A percentile compares a stretch with the other conserved stretches of the same genome.
Evolutionary conservation across 2,113 vertebrate species (phyloP).

Genomic region (Cyrtonyx montezumae): DNA sequence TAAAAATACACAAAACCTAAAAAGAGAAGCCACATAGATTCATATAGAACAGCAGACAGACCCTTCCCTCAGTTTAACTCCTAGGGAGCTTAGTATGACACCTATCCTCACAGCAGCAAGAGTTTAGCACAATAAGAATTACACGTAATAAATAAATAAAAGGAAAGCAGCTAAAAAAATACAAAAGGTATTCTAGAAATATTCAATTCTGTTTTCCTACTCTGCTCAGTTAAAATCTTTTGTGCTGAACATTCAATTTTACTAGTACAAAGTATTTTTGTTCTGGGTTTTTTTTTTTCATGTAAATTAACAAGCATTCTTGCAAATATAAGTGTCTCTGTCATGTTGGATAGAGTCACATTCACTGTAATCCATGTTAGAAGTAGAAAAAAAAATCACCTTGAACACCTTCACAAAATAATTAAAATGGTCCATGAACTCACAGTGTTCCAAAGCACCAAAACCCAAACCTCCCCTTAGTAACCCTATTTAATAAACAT

Average conservation of each 20-base stretch:
- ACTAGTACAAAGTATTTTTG: neutral
- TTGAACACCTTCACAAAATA: neutral
- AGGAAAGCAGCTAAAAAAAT: neutral
- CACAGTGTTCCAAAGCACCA: neutral
- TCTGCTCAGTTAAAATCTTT: neutral
- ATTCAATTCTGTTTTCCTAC: neutral
- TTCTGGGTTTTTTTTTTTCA: neutral
- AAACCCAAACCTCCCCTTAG: neutral
- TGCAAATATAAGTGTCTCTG: neutral
- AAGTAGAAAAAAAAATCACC: neutral
- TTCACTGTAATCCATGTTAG: neutral
- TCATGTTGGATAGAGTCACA: neutral
- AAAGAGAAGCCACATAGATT: neutral
- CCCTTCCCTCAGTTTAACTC: neutral
- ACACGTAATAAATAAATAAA: neutral
- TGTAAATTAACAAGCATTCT: neutral
- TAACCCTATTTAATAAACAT: neutral
- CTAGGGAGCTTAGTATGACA: neutral
- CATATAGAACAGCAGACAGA: neutral
- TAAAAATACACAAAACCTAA: neutral
- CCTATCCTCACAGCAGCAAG: neutral
- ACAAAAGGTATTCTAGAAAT: neutral
- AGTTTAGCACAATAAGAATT: neutral
- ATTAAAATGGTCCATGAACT: neutral
- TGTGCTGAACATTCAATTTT: neutral